Evolutionary conservation across 2,113 vertebrate species (phyloP), one percentile per base, ranked within the genome.

Genomic region (Apus apus): DNA sequence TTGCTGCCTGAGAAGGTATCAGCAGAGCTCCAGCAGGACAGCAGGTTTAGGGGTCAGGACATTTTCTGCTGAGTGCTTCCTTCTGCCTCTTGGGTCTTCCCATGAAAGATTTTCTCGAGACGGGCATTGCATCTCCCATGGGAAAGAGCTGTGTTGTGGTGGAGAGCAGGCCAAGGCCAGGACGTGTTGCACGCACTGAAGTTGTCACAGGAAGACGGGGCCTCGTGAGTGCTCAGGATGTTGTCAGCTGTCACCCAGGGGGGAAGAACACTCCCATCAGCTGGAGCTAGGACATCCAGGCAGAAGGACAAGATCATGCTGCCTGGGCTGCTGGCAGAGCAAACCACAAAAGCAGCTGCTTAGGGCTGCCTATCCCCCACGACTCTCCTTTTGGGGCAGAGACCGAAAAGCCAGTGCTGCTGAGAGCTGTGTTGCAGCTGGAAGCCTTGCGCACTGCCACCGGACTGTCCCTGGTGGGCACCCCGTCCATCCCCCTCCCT

Each of bases 181-280:
- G 9, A 32, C 34, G 17, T 3, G 10, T 13, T 76, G 20, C 18
- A 1, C 10, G 16, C 40, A 53, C n/a, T 79, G 43, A 9, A 67
- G 16, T n/a, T 73, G n/a, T 76, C 84, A 76, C 40, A 40, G 38
- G 0, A 1, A 87, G 50, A 34, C 4, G 1, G 1, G 67, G 6
- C 57, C 57, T 67, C 0, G 0, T 29, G 60, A 64, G 62, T 0
- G 1, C 36, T 91, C 54, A 36, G 50, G 68, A 48, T 3, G 1
- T 21, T 9, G 4, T 50, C 32, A 81, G 56, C 67, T 73, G 71
- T 70, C 90, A 93, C 67, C 36, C 6, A 51, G 72, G 57, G 68
- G 66, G 14, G 30, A 56, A 38, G 26, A 90, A 87, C 0, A 1
- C 11, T 74, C 58, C 26, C 1, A 6, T 36, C 58, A 34, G 17